Percentiles rank a stretch among this genome's conserved stretches.
Evolutionary conservation across 1,140 invertebrate species (phyloP).

Genomic region (Zeugodacus cucurbitae): DNA sequence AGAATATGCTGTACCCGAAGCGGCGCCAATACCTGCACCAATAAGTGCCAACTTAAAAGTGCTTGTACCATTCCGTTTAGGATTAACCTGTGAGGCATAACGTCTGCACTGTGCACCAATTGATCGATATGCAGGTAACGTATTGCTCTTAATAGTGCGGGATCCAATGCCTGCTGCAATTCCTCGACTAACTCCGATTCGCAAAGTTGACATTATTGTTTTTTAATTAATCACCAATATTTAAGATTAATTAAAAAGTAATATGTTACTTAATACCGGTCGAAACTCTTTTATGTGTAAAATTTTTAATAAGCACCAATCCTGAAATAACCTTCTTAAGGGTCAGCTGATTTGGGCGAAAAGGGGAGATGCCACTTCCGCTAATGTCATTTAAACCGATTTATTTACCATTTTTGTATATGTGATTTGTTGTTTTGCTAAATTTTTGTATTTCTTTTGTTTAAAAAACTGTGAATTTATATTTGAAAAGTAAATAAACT

Average conservation of each 20-base stretch:
- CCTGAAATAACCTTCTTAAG: background rate
- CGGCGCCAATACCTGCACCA: slow-evolving; percentile 69
- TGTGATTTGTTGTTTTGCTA: background rate
- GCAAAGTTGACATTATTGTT: background rate
- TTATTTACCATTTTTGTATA: background rate
- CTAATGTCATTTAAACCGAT: background rate
- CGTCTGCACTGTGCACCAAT: background rate
- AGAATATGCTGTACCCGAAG: slow-evolving; percentile 60
- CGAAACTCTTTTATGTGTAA: background rate
- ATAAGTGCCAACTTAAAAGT: slow-evolving; percentile 68
- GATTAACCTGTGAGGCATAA: background rate
- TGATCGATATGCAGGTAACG: background rate
- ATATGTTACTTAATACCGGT: slow-evolving; percentile 33
- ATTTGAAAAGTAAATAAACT: background rate
- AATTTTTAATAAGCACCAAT: background rate
- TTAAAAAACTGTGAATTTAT: background rate
- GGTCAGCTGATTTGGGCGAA: background rate
- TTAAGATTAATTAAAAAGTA: background rate
- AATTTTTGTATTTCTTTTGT: background rate
- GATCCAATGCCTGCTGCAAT: background rate
- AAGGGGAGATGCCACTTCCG: background rate
- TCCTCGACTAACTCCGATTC: background rate
- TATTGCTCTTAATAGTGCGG: background rate
- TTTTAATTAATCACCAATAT: background rate
- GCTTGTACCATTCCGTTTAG: slow-evolving; percentile 35